These are phyloP conservation scores for Diorhabda elongata DNA, from an alignment of 1,140 invertebrate species.

Conservation along the genomic window DNA sequence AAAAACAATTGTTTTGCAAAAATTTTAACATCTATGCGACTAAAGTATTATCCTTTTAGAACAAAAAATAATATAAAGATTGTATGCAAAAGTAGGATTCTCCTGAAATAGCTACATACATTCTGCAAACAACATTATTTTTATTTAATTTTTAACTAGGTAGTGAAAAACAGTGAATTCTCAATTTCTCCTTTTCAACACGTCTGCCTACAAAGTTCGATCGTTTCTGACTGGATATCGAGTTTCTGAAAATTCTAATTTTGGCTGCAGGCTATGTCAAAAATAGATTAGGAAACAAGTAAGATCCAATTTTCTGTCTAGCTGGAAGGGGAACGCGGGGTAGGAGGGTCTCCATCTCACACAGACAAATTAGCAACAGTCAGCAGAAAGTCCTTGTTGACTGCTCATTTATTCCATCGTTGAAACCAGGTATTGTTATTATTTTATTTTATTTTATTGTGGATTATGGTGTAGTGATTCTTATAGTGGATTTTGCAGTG, in stretches of 20 bases:
- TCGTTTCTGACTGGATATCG: constrained; percentile 7
- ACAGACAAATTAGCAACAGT: constrained; percentile 46
- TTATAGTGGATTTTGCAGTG: not conserved
- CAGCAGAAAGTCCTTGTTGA: constrained; percentile 54
- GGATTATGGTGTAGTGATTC: not conserved
- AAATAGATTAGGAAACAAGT: constrained; percentile 11
- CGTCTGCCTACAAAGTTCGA: not conserved
- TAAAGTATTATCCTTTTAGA: not conserved
- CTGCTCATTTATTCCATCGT: constrained; percentile 49
- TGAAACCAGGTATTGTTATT: constrained; percentile 32
- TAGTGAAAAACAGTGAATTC: not conserved
- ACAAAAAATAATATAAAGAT: not conserved
- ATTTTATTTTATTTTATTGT: not conserved
- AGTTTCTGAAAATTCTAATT: constrained; percentile 16
- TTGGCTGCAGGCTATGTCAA: constrained; percentile 1
- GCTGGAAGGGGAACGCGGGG: not conserved
- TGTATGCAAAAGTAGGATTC: no score
- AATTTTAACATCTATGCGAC: not conserved
- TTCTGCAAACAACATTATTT: no score
- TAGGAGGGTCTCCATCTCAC: not conserved
- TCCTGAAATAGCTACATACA: no score
- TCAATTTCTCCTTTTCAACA: not conserved
- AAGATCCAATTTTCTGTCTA: not conserved
- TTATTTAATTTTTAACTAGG: no score
- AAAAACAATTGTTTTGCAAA: not conserved